Conservation (phyloP, 2,113 vertebrate species). For the Dissostichus mawsoni region DNA sequence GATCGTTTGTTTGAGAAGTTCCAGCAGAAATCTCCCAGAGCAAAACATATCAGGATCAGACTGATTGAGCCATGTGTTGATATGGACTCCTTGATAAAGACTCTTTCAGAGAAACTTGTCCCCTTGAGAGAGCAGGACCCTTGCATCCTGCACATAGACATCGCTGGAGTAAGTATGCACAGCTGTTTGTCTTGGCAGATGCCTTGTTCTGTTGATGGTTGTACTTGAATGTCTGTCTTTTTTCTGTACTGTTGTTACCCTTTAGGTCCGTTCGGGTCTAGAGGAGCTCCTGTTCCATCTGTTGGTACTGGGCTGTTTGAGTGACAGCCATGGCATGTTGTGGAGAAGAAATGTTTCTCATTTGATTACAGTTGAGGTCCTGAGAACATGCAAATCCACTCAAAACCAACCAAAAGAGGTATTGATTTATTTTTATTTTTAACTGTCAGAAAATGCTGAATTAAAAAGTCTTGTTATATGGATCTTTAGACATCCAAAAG, state of each 20-base stretch:
- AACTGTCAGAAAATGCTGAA: not conserved
- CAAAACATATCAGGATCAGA: constrained; percentile 66
- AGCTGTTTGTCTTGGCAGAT: not conserved
- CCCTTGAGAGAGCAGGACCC: constrained; percentile 69
- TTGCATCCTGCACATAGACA: constrained; percentile 81
- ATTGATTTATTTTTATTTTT: not conserved
- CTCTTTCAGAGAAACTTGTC: constrained; percentile 59
- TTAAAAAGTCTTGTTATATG: not conserved
- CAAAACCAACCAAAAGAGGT: constrained; percentile 69
- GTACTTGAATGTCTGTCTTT: not conserved
- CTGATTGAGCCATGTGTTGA: constrained; percentile 78
- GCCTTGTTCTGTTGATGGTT: not conserved
- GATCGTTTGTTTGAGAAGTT: constrained; percentile 77
- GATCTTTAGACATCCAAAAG: not conserved
- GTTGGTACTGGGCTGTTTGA: constrained; percentile 79
- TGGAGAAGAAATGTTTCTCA: constrained; percentile 83
- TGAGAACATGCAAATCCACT: constrained; percentile 49
- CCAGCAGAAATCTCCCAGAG: constrained; percentile 37
- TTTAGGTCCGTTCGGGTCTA: constrained; percentile 76
- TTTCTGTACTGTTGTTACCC: not conserved
- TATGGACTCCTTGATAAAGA: constrained; percentile 69
- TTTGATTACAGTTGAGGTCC: constrained; percentile 80
- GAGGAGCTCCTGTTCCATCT: constrained; percentile 80
- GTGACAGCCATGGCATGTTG: constrained; percentile 76
- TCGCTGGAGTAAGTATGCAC: constrained; percentile 71